A percentile compares a stretch with the other conserved stretches of the same genome.
Evolutionary conservation across 2,888 invertebrate genomes (phyloP).

Genomic region (Brachypterus glaber): DNA sequence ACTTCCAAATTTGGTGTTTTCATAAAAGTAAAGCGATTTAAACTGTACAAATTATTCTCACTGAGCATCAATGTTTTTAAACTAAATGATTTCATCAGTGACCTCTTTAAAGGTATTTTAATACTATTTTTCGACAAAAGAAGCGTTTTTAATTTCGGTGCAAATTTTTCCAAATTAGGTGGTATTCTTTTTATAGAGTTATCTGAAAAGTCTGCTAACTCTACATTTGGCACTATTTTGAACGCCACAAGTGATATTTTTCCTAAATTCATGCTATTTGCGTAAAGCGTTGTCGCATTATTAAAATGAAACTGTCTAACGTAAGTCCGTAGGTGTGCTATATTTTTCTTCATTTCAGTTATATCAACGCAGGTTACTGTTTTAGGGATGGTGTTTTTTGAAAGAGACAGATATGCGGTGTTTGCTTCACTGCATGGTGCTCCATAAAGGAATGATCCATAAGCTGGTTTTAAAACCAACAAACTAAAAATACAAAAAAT

Average conservation of each 20-base stretch:
- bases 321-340: conserved; percentile 16
- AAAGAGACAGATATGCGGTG: conserved; percentile 29
- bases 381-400: conserved; percentile 18
- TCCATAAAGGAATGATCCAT: conserved; percentile 25
- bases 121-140: conserved; percentile 25
- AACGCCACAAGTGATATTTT: conserved; percentile 18
- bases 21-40: conserved; percentile 28
- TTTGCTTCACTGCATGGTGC: conserved; percentile 33
- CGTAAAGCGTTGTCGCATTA: conserved; percentile 30
- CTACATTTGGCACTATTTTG: conserved; percentile 14
- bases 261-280: conserved; percentile 30
- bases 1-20: conserved; percentile 28
- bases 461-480: conserved; percentile 7
- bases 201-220: conserved; percentile 32
- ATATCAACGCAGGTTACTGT: conserved; percentile 31
- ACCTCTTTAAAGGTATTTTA: conserved; percentile 25
- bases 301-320: conserved; percentile 12
- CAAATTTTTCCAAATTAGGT: conserved; percentile 20
- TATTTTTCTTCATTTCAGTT: conserved; percentile 24
- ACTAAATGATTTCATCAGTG: conserved; percentile 27
- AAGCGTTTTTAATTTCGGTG: conserved; percentile 28
- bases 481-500: no score
- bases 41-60: conserved; percentile 28
- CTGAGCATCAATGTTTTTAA: conserved; percentile 31
- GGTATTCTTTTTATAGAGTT: conserved; percentile 31